Evolutionary conservation across 1,140 invertebrate species (phyloP).

Genomic region (Brachionus manjavacas): DNA sequence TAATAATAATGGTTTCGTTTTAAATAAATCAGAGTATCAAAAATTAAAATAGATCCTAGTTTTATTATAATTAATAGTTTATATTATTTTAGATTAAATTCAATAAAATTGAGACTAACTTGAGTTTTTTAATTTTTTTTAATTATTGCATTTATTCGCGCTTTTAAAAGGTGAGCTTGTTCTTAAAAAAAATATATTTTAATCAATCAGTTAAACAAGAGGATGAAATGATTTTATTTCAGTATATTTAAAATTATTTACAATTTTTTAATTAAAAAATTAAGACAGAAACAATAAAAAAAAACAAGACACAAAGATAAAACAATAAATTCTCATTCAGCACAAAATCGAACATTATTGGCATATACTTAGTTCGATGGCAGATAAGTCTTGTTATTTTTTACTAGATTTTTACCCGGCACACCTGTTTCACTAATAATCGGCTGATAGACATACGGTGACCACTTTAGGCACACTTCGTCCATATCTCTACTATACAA

Average conservation of each 20-base stretch:
- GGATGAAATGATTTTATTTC: background rate
- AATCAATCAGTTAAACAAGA: background rate
- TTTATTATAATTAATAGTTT: too few species aligned
- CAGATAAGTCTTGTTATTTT: background rate
- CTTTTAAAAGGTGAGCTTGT: too few species aligned
- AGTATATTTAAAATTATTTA: constrained; percentile 6
- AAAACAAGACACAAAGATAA: background rate
- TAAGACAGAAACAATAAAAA: background rate
- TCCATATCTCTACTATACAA: constrained; percentile 11
- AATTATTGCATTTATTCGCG: too few species aligned
- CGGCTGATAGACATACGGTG: constrained; percentile 19
- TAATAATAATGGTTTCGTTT: too few species aligned
- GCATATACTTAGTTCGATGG: background rate
- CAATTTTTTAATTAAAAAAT: constrained; percentile 24
- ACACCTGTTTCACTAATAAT: background rate
- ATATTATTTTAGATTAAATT: too few species aligned
- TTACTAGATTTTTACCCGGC: background rate
- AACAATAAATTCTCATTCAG: background rate
- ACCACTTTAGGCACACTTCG: background rate
- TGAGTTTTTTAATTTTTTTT: too few species aligned
- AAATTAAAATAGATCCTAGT: too few species aligned
- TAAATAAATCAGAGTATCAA: too few species aligned
- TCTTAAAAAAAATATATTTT: too few species aligned
- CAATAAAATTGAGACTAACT: too few species aligned
- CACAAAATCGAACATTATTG: background rate